Base-by-base conservation (phyloP, 1,140 invertebrate genomes). In the Bombus pascuorum region DNA sequence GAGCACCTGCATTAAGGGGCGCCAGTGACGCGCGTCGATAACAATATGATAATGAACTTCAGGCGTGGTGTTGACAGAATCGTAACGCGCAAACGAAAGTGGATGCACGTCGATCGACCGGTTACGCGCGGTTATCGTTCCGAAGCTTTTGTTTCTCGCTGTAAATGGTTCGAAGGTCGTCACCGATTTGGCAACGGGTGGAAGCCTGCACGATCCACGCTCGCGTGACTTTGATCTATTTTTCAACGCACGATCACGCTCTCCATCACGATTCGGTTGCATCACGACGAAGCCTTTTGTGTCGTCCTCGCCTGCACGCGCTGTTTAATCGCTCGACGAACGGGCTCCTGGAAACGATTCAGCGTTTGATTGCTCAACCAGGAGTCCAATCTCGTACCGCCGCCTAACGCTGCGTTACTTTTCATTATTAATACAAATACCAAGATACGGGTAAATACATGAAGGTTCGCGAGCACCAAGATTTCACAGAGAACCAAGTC, bases 151-250 rank as follows among this genome's bases (percentile, higher is more conserved):
- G 47, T 83, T 25, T 32, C 75, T 22, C 47, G 72, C 44, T 80
- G 22, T 57, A 80, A 86, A 78, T 15, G 34, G 62, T 18, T 22
- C 70, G 88, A 90, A 90, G 88, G 86, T 89, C 88, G 70, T 44
- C 68, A 65, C 68, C 82, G 82, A 89, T 90, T 90, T 87, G 85
- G 88, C 80, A 81, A 70, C 37, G 37, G 53, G 39, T 59, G 13
- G 59, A 74, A 28, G 13, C 37, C 37, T 39, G 28, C 28, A 42
- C 37, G 37, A 42, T 42, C 39, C 39, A 57, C 76, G 81, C 34
- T 89, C 75, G 83, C 78, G 37, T 72, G 85, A 89, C 85, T 83
- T 71, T 79, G 87, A 89, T 89, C 77, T 76, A 82, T 89, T 79
- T 85, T 70, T 80, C 86, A 65, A 57, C 42, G 75, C 85, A 57